phyloP scores from a whole-genome alignment of 2,888 invertebrate species.

The Leptinotarsa haldemani region DNA sequence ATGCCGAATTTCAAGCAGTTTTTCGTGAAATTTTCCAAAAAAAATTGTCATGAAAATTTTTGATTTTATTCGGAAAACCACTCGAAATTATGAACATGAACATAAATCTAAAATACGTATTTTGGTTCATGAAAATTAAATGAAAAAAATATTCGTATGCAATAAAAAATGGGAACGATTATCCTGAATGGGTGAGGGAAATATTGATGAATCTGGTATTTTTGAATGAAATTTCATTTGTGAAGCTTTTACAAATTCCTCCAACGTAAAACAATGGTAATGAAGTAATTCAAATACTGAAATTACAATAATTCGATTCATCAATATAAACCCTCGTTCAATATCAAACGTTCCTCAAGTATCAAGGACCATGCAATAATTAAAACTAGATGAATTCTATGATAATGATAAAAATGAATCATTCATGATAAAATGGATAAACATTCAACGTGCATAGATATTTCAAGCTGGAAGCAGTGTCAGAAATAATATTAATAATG shows the following conservation, averaged over 20 bases:
- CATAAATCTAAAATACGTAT: background rate
- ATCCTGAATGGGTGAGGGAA: background rate
- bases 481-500: constrained; percentile 35
- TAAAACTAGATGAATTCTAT: background rate
- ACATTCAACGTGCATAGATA: constrained; percentile 5
- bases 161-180: background rate
- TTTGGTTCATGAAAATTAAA: background rate
- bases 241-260: no score
- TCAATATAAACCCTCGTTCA: background rate
- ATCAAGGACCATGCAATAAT: background rate
- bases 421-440: background rate
- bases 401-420: background rate
- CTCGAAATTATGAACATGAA: background rate
- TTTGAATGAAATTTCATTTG: no score
- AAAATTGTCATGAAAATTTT: background rate
- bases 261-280: no score
- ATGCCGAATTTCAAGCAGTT: constrained; percentile 3
- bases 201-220: no score
- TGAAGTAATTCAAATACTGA: background rate
- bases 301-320: background rate
- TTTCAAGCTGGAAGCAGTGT: constrained; percentile 38
- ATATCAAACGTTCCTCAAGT: background rate
- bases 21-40: background rate
- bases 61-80: background rate
- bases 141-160: background rate